Evolutionary conservation across 1,140 invertebrate species (phyloP).

Genomic region (Orussus abietinus): DNA sequence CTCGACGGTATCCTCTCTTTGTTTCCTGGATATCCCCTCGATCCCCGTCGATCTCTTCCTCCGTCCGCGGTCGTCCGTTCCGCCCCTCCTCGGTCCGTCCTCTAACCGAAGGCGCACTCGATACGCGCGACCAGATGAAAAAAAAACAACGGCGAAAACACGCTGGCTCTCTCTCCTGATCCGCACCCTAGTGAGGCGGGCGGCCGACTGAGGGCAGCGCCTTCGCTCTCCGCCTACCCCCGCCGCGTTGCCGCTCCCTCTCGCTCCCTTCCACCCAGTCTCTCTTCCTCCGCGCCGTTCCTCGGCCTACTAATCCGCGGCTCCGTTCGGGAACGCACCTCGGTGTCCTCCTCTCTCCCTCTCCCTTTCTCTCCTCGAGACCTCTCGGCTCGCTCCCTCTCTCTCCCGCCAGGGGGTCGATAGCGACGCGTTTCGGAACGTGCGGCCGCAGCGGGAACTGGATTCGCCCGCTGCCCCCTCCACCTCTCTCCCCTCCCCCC

Average conservation of each 20-base stretch:
- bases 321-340: too few species aligned
- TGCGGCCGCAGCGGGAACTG: too few species aligned
- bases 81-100: background rate
- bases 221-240: conserved; percentile 25
- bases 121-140: conserved; percentile 11
- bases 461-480: too few species aligned
- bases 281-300: conserved; percentile 11
- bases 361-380: background rate
- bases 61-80: conserved; percentile 8
- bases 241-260: conserved; percentile 14
- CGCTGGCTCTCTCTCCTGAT: conserved; percentile 15
- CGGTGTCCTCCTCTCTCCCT: background rate
- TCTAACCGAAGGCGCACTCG: background rate
- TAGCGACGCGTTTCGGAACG: conserved; percentile 1
- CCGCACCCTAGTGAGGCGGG: conserved; percentile 30
- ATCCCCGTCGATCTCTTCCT: conserved; percentile 1
- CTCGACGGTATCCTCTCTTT: too few species aligned
- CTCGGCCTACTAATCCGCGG: conserved; percentile 7
- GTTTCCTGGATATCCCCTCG: too few species aligned
- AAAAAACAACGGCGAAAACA: conserved; percentile 18
- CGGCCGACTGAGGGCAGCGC: conserved; percentile 38
- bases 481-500: too few species aligned
- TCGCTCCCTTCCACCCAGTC: conserved; percentile 9
- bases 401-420: conserved; percentile 19
- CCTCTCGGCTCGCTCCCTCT: conserved; percentile 20